Percentiles rank a stretch among this genome's conserved stretches.
Evolutionary conservation across 2,888 invertebrate genomes (phyloP).

Genomic region (Liopterus haemorrhoidalis): DNA sequence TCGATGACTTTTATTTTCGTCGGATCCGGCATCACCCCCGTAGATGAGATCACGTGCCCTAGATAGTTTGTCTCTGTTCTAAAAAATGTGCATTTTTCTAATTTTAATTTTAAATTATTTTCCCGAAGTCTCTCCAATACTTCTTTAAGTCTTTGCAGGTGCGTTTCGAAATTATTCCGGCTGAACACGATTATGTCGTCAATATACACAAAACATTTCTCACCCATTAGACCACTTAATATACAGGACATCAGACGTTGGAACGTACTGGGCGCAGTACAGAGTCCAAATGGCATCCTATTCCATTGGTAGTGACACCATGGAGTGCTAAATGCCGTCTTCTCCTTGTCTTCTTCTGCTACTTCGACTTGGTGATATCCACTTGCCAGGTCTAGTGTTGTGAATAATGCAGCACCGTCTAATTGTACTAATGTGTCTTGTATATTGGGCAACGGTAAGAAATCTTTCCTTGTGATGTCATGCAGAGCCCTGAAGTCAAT

Average conservation of each 20-base stretch:
- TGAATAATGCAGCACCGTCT: no score
- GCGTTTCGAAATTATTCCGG: neutral
- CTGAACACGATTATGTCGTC: constrained; percentile 2
- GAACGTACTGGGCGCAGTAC: neutral
- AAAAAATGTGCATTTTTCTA: neutral
- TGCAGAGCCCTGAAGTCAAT: no score
- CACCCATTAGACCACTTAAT: neutral
- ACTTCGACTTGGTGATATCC: neutral
- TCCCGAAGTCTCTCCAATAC: constrained; percentile 1
- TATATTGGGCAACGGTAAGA: no score
- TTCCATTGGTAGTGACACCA: neutral
- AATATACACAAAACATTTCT: neutral
- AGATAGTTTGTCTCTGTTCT: neutral
- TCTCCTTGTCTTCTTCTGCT: neutral
- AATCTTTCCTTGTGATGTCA: no score
- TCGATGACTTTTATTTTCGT: neutral
- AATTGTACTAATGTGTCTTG: no score
- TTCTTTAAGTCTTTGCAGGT: neutral
- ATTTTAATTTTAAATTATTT: neutral
- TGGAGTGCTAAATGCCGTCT: neutral
- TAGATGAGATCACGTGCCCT: neutral
- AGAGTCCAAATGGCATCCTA: no score
- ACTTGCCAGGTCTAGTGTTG: no score
- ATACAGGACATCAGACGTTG: neutral
- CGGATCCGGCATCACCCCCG: neutral